Conservation (phyloP, 2,797 vertebrate genomes). For the Macroramphosus scolopax region DNA sequence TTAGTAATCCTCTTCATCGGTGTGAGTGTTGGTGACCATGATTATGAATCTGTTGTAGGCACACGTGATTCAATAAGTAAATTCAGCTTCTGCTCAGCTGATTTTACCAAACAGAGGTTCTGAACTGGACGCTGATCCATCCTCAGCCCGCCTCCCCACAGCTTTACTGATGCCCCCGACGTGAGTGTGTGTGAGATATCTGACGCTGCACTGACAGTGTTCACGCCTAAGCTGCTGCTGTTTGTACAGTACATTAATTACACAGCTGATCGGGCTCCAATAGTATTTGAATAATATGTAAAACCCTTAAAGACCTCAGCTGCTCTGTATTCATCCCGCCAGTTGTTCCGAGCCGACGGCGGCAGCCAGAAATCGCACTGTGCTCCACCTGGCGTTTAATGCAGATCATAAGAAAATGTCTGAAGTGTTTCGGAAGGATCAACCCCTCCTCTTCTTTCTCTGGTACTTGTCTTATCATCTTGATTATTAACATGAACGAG, state of each 20-base stretch:
- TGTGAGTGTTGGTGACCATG: conserved; percentile 60
- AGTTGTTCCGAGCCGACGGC: conserved; percentile 25
- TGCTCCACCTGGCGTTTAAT: conserved; percentile 28
- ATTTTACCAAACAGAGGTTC: too few species aligned
- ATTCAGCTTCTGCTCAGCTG: too few species aligned
- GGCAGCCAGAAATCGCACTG: conserved; percentile 35
- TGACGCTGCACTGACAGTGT: conserved; percentile 82
- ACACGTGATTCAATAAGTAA: too few species aligned
- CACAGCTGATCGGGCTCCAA: conserved; percentile 43
- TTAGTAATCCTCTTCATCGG: conserved; percentile 44
- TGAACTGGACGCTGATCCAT: too few species aligned
- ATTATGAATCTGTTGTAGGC: conserved; percentile 17
- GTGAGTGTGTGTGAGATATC: conserved; percentile 23
- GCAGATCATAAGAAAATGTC: conserved; percentile 38
- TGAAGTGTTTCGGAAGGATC: conserved; percentile 71
- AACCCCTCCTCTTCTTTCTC: conserved; percentile 82
- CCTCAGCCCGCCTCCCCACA: conserved; percentile 16
- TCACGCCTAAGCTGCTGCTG: conserved; percentile 92
- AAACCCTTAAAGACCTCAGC: conserved; percentile 52
- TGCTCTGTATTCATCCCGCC: conserved; percentile 44
- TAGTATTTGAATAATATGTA: conserved; percentile 37
- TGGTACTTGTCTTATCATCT: conserved; percentile 80
- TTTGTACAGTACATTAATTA: conserved; percentile 83
- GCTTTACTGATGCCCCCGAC: conserved; percentile 40
- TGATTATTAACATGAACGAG: conserved; percentile 83